Percentiles rank a stretch among this genome's conserved stretches.
These are phyloP conservation scores for Sinohyriopsis cumingii DNA, from an alignment of 2,888 invertebrate genomes.

Conservation along the genomic window DNA sequence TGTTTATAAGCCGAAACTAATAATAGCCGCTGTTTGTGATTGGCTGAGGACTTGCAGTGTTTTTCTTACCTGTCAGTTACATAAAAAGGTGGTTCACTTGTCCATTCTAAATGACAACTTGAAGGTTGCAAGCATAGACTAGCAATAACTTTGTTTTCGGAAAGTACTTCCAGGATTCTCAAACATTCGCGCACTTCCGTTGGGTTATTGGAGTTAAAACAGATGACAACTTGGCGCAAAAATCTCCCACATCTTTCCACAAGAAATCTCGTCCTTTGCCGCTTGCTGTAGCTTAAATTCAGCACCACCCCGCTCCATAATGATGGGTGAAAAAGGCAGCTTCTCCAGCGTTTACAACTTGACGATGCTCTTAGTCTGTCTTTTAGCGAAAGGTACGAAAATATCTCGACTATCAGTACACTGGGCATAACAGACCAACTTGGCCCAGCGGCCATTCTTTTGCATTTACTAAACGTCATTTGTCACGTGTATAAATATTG, in stretches of 20 bases:
- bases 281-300: constrained; percentile 43
- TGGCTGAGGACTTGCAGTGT: constrained; percentile 20
- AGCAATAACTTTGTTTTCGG: constrained; percentile 65
- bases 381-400: constrained; percentile 74
- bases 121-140: constrained; percentile 65
- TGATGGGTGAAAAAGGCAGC: constrained; percentile 69
- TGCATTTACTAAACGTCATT: constrained; percentile 25
- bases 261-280: constrained; percentile 63
- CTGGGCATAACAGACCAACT: constrained; percentile 66
- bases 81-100: constrained; percentile 77
- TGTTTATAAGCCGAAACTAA: constrained; percentile 18
- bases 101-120: constrained; percentile 72
- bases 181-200: constrained; percentile 63
- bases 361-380: constrained; percentile 76
- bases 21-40: constrained; percentile 7
- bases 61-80: constrained; percentile 54
- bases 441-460: constrained; percentile 59
- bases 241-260: constrained; percentile 67
- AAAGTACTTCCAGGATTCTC: constrained; percentile 58
- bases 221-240: constrained; percentile 63
- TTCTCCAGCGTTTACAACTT: constrained; percentile 77
- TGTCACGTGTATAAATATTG: constrained; percentile 20
- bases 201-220: constrained; percentile 64
- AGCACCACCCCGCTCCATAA: constrained; percentile 63
- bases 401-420: constrained; percentile 71